Evolutionary conservation across 2,797 vertebrate species (phyloP), one percentile per base, ranked within the genome.

Genomic region (Chaunax sp.): DNA sequence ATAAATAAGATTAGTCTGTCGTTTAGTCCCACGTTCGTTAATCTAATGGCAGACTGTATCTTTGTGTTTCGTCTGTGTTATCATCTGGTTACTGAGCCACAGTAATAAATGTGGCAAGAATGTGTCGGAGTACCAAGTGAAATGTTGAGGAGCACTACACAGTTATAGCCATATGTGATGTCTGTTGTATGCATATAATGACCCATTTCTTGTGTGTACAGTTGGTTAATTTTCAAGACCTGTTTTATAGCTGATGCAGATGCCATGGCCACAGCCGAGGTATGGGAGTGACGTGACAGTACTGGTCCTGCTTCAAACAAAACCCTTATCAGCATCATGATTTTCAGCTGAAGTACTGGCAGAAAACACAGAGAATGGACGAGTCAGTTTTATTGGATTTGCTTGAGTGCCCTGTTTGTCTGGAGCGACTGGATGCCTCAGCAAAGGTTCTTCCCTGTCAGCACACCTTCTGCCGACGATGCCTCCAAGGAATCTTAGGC

Each of bases 401-500:
- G 72, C 92, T 99, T 51, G 98, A 99, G 94, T 99, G 98, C 82
- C 97, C 98, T 0, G 98, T 99, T 77, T 99, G 98, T 83, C 92
- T 99, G 55, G 98, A 99, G 89, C 96, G 98, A 26, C 95, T 99
- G 26, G 98, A 99, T 37, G 96, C 97, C 67, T 94, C 97, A 0
- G 98, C 98, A 0, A 99, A 99, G 87, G 98, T 99, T 60, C 92
- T 99, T 69, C 97, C 98, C 37, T 99, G 98, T 91, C 98, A 99
- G 67, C 98, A 99, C 89, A 99, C 98, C 0, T 99, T 99, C 84
- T 99, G 98, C 86, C 96, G 98, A 14, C 93, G 98, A 8, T 99
- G 98, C 79, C 93, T 99, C 75, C 94, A 97, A 78, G 95, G 98
- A 62, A 99, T 99, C 16, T 91, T 99, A 16, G 96, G 95, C 58